These are phyloP conservation scores for Baronia brevicornis DNA, from an alignment of 2,888 invertebrate genomes.

Conservation along the genomic window DNA sequence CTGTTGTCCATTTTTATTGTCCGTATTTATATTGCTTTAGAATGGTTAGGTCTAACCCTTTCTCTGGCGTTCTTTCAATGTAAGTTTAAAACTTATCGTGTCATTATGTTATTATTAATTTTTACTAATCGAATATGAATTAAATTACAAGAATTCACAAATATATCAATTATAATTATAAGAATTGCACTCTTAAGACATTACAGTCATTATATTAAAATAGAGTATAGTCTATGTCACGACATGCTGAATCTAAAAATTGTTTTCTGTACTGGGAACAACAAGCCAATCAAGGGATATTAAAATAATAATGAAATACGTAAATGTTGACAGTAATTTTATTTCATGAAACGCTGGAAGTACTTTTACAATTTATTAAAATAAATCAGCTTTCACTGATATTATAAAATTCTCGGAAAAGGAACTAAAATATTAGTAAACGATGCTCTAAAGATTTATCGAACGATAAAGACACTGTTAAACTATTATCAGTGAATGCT, in stretches of 20 bases:
- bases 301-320: slow-evolving; percentile 7
- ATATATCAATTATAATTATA: background rate
- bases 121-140: background rate
- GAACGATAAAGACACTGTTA: no score
- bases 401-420: slow-evolving; percentile 2
- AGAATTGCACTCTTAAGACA: slow-evolving; percentile 7
- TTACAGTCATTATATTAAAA: slow-evolving; percentile 15
- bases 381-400: slow-evolving; percentile 3
- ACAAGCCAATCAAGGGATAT: background rate
- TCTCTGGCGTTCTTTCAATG: no score
- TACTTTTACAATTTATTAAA: slow-evolving; percentile 4
- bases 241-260: slow-evolving; percentile 20
- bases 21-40: no score
- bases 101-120: no score
- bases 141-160: background rate
- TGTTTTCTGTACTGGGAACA: slow-evolving; percentile 10
- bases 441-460: background rate
- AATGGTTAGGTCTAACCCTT: no score
- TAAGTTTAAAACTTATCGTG: no score
- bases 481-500: no score
- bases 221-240: slow-evolving; percentile 20
- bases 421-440: background rate
- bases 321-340: slow-evolving; percentile 13
- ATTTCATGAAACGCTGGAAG: slow-evolving; percentile 15
- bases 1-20: no score